These are phyloP conservation scores for Drosophila aff. DNA, from an alignment of 1,140 invertebrate genomes.

Conservation along the genomic window DNA sequence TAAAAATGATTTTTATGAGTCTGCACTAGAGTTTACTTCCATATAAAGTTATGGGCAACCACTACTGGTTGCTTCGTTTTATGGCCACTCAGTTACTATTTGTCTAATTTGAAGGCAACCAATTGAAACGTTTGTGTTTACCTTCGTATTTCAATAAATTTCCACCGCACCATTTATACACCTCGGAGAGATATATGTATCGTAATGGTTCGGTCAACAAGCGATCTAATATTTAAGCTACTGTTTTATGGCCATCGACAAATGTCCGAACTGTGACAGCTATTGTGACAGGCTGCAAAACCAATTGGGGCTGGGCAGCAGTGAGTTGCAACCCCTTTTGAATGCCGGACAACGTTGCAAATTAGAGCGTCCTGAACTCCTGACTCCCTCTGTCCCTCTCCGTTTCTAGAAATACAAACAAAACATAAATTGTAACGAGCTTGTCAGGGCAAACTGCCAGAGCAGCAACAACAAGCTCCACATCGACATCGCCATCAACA, in stretches of 20 bases:
- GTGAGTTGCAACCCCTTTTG: conserved; percentile 20
- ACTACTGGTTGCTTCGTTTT: neutral
- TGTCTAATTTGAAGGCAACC: neutral
- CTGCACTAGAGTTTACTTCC: too few relatives aligned
- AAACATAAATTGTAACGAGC: conserved; percentile 63
- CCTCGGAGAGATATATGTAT: neutral
- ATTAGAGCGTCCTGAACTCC: conserved; percentile 36
- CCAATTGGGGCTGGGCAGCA: conserved; percentile 17
- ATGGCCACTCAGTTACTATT: neutral
- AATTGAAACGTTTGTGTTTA: neutral
- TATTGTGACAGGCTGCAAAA: conserved; percentile 39
- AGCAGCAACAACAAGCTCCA: conserved; percentile 17
- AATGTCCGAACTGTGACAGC: conserved; percentile 51
- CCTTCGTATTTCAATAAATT: conserved; percentile 19
- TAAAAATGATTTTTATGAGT: neutral
- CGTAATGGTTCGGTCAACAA: conserved; percentile 14
- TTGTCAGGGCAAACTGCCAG: conserved; percentile 43
- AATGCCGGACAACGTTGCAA: conserved; percentile 23
- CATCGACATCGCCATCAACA: conserved; percentile 23
- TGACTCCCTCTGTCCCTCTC: neutral
- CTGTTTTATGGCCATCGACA: conserved; percentile 48
- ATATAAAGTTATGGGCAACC: neutral
- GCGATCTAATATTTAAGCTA: conserved; percentile 47
- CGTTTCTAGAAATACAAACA: conserved; percentile 39
- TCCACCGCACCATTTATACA: neutral